phyloP scores from a whole-genome alignment of 2,113 vertebrate genomes.

The Corydoras maculifer region DNA sequence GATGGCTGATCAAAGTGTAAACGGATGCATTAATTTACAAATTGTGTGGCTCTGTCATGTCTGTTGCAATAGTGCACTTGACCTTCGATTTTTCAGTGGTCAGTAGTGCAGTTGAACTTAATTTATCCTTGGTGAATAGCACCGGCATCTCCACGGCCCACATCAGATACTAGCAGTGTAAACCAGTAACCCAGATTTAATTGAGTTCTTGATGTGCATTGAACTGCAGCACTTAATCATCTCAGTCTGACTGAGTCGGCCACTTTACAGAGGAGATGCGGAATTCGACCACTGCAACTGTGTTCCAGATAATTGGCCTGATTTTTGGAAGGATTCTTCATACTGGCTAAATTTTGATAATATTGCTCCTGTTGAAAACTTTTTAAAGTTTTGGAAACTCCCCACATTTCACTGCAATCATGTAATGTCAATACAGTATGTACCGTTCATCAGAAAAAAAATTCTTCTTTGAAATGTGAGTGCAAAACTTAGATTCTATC shows the following conservation, averaged over 20 bases:
- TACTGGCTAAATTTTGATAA: constrained; percentile 2
- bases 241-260: constrained; percentile 22
- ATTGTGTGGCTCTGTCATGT: neutral
- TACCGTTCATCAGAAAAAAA: neutral
- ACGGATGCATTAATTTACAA: neutral
- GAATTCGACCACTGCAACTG: constrained; percentile 20
- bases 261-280: constrained; percentile 33
- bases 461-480: constrained; percentile 28
- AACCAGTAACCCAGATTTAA: constrained; percentile 73
- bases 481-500: constrained; percentile 16
- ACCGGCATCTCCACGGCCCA: constrained; percentile 54
- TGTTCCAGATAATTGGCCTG: constrained; percentile 37
- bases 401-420: neutral
- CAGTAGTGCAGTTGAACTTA: constrained; percentile 58
- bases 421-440: constrained; percentile 30
- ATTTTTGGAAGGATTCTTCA: constrained; percentile 1
- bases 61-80: neutral
- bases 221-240: constrained; percentile 38
- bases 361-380: constrained; percentile 9
- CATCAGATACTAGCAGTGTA: constrained; percentile 47
- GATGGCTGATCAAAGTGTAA: neutral
- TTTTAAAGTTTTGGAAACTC: constrained; percentile 20
- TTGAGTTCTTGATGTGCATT: constrained; percentile 57
- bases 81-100: constrained; percentile 40
- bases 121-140: constrained; percentile 58